Evolutionary conservation across 2,797 vertebrate species (phyloP).

Genomic region (Halcyon leucocephala): DNA sequence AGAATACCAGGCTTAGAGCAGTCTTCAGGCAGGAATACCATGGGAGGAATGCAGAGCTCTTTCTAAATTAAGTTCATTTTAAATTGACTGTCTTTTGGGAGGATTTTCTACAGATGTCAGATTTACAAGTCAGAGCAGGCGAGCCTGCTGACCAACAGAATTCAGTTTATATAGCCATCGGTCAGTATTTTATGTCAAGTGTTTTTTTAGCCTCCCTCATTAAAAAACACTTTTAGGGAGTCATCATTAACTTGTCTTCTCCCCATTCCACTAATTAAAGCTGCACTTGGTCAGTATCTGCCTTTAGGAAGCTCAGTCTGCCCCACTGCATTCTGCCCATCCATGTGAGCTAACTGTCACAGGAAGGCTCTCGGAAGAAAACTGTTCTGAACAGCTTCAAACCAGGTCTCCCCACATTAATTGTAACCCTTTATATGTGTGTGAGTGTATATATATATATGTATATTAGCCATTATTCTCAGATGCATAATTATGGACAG

Average conservation of each 20-base stretch:
- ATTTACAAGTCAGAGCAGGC: background rate
- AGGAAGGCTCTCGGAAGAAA: background rate
- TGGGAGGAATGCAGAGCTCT: conserved; percentile 15
- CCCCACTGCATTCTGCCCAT: background rate
- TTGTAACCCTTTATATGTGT: background rate
- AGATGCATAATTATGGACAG: background rate
- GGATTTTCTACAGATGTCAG: conserved; percentile 16
- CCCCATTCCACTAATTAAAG: background rate
- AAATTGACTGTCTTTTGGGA: background rate
- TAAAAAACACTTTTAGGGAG: background rate
- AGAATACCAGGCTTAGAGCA: conserved; percentile 29
- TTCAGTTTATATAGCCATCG: background rate
- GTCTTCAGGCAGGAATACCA: conserved; percentile 40
- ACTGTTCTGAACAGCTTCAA: background rate
- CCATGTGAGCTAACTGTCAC: background rate
- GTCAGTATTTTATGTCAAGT: background rate
- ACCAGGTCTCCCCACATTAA: background rate
- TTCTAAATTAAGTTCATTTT: conserved; percentile 31
- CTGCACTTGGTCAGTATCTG: conserved; percentile 41
- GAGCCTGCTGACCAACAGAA: background rate
- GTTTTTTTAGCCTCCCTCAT: background rate
- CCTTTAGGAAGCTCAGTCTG: conserved; percentile 9
- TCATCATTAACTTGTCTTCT: background rate
- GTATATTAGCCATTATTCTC: background rate
- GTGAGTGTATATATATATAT: background rate